phyloP scores from a whole-genome alignment of 1,140 invertebrate species.

The Pseudoatta argentina region DNA sequence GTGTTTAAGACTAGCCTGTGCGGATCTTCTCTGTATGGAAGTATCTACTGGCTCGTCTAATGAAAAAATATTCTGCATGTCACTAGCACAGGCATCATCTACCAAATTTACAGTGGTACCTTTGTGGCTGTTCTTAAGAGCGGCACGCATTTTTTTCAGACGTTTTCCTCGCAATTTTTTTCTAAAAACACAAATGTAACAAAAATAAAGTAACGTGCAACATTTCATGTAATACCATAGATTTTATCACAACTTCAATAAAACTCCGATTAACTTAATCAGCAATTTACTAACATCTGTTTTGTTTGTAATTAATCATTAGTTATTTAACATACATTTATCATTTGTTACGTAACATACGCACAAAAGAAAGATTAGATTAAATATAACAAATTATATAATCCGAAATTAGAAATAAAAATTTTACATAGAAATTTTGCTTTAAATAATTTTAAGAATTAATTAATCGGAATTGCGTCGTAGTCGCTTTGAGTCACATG shows the following conservation, averaged over 20 bases:
- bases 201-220: neutral
- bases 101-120: neutral
- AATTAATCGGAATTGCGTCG: neutral
- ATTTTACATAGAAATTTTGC: neutral
- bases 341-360: neutral
- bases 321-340: neutral
- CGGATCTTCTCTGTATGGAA: neutral
- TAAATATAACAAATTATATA: neutral
- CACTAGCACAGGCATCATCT: neutral
- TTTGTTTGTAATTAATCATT: neutral
- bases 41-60: neutral
- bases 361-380: neutral
- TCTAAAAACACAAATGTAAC: slow-evolving; percentile 1
- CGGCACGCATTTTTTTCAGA: too few species aligned
- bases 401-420: neutral
- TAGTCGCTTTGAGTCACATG: neutral
- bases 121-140: neutral
- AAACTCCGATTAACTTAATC: neutral
- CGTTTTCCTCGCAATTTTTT: too few species aligned
- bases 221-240: neutral
- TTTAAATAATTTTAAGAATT: neutral
- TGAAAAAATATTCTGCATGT: neutral
- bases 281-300: neutral
- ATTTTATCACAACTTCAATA: neutral
- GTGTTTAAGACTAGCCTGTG: neutral